These are phyloP conservation scores for Hypsopygia costalis DNA, from an alignment of 2,888 invertebrate species.

Conservation along the genomic window DNA sequence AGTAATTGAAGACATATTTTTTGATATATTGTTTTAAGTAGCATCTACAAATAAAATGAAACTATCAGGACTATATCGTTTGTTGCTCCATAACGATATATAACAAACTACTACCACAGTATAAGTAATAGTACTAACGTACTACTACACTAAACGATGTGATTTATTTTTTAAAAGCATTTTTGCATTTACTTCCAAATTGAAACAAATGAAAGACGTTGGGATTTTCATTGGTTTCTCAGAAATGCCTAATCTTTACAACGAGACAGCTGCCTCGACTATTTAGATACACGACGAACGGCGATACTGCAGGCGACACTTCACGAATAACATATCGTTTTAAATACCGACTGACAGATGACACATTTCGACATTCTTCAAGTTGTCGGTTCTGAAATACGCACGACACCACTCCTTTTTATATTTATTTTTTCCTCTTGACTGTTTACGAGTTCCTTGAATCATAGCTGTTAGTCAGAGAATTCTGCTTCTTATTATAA, in stretches of 20 bases:
- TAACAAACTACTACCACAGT: no score
- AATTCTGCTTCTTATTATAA: conserved; percentile 35
- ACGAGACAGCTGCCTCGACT: conserved; percentile 64
- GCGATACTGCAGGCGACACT: conserved; percentile 49
- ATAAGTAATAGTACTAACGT: no score
- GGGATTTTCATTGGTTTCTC: conserved; percentile 58
- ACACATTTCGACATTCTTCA: conserved; percentile 80
- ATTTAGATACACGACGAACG: conserved; percentile 64
- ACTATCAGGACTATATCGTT: no score
- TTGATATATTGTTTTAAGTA: no score
- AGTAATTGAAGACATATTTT: no score
- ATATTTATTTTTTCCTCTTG: conserved; percentile 57
- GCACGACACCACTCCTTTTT: conserved; percentile 45
- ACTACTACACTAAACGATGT: no score
- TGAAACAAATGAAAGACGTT: conserved; percentile 38
- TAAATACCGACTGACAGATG: conserved; percentile 79
- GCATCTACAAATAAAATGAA: no score
- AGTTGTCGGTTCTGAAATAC: conserved; percentile 77
- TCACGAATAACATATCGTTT: conserved; percentile 76
- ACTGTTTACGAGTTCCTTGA: conserved; percentile 32
- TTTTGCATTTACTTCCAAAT: conserved; percentile 31
- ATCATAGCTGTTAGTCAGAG: conserved; percentile 22
- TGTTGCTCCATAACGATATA: no score
- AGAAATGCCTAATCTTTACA: conserved; percentile 57
- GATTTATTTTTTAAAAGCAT: conserved; percentile 35